phyloP scores from a whole-genome alignment of 2,797 vertebrate genomes.

The Pelobates cultripes region DNA sequence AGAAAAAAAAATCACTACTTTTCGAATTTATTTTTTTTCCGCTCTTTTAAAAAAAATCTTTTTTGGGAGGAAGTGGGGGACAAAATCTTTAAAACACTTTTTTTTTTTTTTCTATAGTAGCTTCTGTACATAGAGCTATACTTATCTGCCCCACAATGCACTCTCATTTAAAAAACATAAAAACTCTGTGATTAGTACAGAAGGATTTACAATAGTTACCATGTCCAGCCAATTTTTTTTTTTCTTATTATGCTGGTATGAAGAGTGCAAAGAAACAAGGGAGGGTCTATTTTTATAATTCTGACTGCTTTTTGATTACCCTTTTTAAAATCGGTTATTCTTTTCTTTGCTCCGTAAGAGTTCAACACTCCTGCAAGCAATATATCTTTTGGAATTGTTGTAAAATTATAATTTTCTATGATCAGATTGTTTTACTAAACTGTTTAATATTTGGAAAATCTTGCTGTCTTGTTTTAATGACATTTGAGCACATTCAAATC shows the following conservation, averaged over 20 bases:
- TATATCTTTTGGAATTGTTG: slow-evolving; percentile 62
- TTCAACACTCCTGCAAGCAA: slow-evolving; percentile 23
- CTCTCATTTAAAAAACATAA: not conserved
- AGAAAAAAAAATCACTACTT: too few species aligned
- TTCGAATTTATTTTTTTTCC: too few species aligned
- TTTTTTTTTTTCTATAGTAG: not conserved
- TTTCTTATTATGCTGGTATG: too few species aligned
- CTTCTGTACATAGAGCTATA: not conserved
- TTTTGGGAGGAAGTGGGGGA: not conserved
- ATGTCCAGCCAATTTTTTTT: too few species aligned
- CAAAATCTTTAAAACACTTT: not conserved
- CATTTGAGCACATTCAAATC: not conserved
- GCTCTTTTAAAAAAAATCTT: too few species aligned
- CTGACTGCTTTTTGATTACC: not conserved
- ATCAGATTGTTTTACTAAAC: slow-evolving; percentile 70
- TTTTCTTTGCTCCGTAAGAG: slow-evolving; percentile 20
- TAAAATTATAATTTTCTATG: slow-evolving; percentile 69
- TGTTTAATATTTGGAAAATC: slow-evolving; percentile 64
- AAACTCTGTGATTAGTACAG: too few species aligned
- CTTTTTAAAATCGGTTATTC: slow-evolving; percentile 2
- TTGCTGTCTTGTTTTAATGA: not conserved
- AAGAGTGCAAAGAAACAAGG: not conserved
- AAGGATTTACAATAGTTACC: too few species aligned
- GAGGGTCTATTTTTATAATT: slow-evolving; percentile 40
- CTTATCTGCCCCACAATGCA: not conserved